Base-by-base conservation (phyloP, 2,888 invertebrate genomes). In the Metallyticus violacea region DNA sequence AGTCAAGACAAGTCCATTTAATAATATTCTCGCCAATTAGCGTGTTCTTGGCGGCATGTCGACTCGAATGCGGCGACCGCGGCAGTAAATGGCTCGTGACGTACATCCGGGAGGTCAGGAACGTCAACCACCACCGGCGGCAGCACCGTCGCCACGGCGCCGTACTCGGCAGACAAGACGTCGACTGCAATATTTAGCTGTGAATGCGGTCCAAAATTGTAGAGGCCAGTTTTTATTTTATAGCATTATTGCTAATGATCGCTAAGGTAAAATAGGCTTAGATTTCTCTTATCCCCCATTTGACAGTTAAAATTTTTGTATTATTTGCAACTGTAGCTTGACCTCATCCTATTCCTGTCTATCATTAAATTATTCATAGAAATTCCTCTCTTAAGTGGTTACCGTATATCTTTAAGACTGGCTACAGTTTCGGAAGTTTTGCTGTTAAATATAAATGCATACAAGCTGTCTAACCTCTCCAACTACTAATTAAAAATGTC, bases 11-110 rank as follows among this genome's bases (percentile, higher is more conserved):
- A 77, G n/a, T 26, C 28, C 29, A 77, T 77, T 83, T 83, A 77
- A 83, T 83, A 77, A 77, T 77, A 83, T 83, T 28, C 77, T 77
- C 83, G n/a, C 83, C 83, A 77, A 77, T 83, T 83, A 77, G 28
- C 77, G 83, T 77, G 83, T 77, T 83, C 83, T 83, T 77, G 27
- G 77, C 77, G 28, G 77, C 77, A 77, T 83, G 83, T 76, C 83
- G 83, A 83, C 22, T 7, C 77, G 82, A 83, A 77, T 77, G 76
- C 77, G 83, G 77, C 26, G 28, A 82, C 82, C 82, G 15, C 76
- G 82, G 40, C 25, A 76, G 62, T 28, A 83, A 83, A 83, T 83
- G 83, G 76, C 29, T 77, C 83, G 29, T 83, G 83, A 77, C 83
- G 15, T 27, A 83, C 28, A 77, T 83, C 83, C 83, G 77, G 83